A percentile compares a stretch with the other conserved stretches of the same genome.
These are phyloP conservation scores for Tarsius wallacei DNA, from an alignment of 2,797 vertebrate genomes.

Conservation along the genomic window DNA sequence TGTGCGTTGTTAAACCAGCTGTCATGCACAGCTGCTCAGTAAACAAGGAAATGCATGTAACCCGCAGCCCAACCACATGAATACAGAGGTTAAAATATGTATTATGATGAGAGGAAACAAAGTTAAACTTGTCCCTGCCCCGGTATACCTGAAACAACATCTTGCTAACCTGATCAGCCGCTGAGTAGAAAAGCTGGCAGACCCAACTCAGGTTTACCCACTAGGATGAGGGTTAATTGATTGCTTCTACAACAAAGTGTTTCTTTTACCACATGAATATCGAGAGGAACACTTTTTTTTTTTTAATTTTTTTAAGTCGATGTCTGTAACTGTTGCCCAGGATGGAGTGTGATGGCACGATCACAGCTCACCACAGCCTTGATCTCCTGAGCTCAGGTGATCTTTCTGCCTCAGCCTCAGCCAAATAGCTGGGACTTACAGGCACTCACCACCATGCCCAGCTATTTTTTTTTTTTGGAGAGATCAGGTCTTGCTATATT, in stretches of 20 bases:
- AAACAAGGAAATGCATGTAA: too few relatives aligned
- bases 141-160: accelerated
- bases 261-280: background rate
- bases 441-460: too few relatives aligned
- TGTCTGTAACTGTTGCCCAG: too few relatives aligned
- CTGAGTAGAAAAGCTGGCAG: accelerated
- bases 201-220: accelerated
- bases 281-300: background rate
- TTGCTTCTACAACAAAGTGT: background rate
- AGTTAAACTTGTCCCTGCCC: accelerated
- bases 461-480: too few relatives aligned
- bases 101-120: background rate
- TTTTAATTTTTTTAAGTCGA: background rate
- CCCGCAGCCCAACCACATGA: background rate
- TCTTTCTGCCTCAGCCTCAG: too few relatives aligned
- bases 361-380: too few relatives aligned
- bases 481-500: too few relatives aligned
- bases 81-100: background rate
- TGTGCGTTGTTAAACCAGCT: accelerated
- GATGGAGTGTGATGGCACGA: too few relatives aligned
- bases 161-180: background rate
- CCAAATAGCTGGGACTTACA: too few relatives aligned
- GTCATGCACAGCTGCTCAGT: accelerated
- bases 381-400: too few relatives aligned
- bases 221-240: too few relatives aligned